Percentiles rank a stretch among this genome's conserved stretches.
Evolutionary conservation across 2,113 vertebrate genomes (phyloP).

Genomic region (Rhinichthys klamathensis): DNA sequence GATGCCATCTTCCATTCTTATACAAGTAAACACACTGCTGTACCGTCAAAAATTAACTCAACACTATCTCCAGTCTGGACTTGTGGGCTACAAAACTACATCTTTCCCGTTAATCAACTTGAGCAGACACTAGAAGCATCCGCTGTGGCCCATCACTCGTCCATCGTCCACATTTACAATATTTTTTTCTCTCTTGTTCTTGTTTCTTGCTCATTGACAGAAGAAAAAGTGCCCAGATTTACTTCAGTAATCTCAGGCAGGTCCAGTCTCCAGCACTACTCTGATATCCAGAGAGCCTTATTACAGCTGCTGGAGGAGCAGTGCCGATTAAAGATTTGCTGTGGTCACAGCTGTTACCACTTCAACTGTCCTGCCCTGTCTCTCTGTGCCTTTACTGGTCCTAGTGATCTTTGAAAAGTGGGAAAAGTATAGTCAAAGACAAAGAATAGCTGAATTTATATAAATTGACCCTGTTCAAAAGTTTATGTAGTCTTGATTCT

Average conservation of each 20-base stretch:
- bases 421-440: neutral
- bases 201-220: neutral
- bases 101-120: neutral
- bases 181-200: no score
- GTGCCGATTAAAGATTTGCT: neutral
- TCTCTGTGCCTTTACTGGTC: constrained; percentile 89
- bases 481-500: no score
- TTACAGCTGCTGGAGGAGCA: neutral
- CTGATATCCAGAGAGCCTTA: neutral
- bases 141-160: neutral
- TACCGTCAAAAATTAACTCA: neutral
- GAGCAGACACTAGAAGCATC: neutral
- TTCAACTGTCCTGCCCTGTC: constrained; percentile 95
- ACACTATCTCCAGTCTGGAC: neutral
- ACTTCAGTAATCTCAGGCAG: neutral
- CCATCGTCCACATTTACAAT: neutral
- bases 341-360: constrained; percentile 88
- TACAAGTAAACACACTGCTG: neutral
- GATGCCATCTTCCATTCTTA: neutral
- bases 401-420: constrained; percentile 74
- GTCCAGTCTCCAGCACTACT: neutral
- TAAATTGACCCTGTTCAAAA: no score
- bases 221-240: neutral
- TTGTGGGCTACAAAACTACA: neutral
- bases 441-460: no score